phyloP scores from a whole-genome alignment of 2,113 vertebrate genomes.

The Centropus unirufus region DNA sequence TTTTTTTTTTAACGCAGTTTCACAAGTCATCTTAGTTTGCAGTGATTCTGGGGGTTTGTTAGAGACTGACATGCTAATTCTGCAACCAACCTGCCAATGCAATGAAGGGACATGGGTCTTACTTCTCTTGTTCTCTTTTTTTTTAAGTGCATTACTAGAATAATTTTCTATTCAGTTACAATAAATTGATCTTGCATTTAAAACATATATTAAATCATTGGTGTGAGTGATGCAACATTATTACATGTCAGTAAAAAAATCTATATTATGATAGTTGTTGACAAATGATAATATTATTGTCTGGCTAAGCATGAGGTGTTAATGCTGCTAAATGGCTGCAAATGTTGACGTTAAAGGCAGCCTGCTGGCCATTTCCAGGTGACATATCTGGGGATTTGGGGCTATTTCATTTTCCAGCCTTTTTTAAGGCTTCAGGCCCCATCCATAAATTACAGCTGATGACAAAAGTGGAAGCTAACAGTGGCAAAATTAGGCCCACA shows the following conservation, averaged over 20 bases:
- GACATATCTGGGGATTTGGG: slow-evolving; percentile 74
- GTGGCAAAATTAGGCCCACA: slow-evolving; percentile 87
- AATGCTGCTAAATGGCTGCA: slow-evolving; percentile 77
- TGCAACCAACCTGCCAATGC: background rate
- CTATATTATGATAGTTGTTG: slow-evolving; percentile 72
- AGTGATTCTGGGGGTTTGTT: background rate
- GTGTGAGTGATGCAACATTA: slow-evolving; percentile 49
- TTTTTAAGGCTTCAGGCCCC: slow-evolving; percentile 75
- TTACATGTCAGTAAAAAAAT: slow-evolving; percentile 59
- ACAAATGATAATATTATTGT: slow-evolving; percentile 77
- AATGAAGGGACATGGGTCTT: background rate
- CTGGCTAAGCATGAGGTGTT: slow-evolving; percentile 61
- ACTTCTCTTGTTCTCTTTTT: background rate
- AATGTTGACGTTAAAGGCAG: slow-evolving; percentile 72
- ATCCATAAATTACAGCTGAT: slow-evolving; percentile 87
- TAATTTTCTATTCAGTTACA: slow-evolving; percentile 18
- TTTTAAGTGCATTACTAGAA: background rate
- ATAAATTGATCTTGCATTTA: slow-evolving; percentile 53
- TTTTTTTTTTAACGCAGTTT: background rate
- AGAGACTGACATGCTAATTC: background rate
- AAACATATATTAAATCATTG: slow-evolving; percentile 50
- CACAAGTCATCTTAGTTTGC: background rate
- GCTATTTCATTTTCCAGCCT: slow-evolving; percentile 74
- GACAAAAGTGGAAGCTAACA: slow-evolving; percentile 85
- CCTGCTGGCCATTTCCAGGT: slow-evolving; percentile 79